A percentile compares a stretch with the other conserved stretches of the same genome.
These are phyloP conservation scores for Eupleurogrammus muticus DNA, from an alignment of 2,797 vertebrate species.

Conservation along the genomic window DNA sequence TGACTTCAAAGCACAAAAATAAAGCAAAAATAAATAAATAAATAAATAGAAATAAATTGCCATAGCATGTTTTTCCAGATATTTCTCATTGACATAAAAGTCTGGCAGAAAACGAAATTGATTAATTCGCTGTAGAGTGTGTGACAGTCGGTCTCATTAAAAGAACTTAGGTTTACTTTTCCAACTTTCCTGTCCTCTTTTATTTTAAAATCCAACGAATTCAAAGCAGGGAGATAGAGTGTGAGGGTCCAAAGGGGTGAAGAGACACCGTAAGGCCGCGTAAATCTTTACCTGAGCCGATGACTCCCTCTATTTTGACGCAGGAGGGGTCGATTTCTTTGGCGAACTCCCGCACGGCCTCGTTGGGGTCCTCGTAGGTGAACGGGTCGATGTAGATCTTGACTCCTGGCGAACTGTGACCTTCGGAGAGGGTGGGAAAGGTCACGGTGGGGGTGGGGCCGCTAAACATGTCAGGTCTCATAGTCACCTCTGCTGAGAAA, in stretches of 20 bases:
- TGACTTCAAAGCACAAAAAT: constrained; percentile 76
- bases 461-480: constrained; percentile 80
- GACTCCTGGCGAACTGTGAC: constrained; percentile 90
- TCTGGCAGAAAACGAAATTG: constrained; percentile 37
- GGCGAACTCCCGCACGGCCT: constrained; percentile 94
- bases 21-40: constrained; percentile 63
- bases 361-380: constrained; percentile 96
- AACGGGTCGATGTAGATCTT: constrained; percentile 99
- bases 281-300: constrained; percentile 90
- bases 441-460: constrained; percentile 78
- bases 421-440: constrained; percentile 83
- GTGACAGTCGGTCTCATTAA: constrained; percentile 52
- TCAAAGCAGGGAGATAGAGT: too few relatives aligned
- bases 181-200: neutral
- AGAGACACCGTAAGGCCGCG: neutral
- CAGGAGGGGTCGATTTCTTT: constrained; percentile 97
- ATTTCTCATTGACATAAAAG: constrained; percentile 57
- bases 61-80: constrained; percentile 57
- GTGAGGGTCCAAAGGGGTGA: neutral
- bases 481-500: constrained; percentile 77
- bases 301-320: constrained; percentile 97
- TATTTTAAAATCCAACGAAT: too few relatives aligned
- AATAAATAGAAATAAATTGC: constrained; percentile 63
- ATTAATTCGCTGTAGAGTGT: constrained; percentile 45
- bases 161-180: constrained; percentile 45